Evolutionary conservation across 2,888 invertebrate species (phyloP).

Genomic region (Philopedon plagiatum): DNA sequence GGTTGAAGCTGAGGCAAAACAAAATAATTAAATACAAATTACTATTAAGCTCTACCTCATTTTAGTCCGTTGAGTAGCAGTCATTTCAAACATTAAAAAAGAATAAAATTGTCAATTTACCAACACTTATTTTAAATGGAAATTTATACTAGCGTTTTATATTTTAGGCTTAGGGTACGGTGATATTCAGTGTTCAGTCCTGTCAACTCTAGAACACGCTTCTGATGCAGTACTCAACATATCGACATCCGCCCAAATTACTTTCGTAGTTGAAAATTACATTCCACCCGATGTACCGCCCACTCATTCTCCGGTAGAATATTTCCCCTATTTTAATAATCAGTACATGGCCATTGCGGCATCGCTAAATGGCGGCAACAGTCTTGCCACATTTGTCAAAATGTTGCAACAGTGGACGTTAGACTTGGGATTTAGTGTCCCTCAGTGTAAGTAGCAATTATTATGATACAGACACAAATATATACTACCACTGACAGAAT

Average conservation of each 20-base stretch:
- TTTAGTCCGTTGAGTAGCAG: too few relatives aligned
- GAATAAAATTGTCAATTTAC: too few relatives aligned
- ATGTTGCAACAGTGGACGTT: conserved; percentile 86
- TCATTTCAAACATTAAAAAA: too few relatives aligned
- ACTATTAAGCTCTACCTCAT: too few relatives aligned
- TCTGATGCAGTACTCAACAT: conserved; percentile 85
- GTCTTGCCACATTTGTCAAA: conserved; percentile 84
- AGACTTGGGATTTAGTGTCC: conserved; percentile 82
- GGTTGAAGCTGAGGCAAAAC: too few relatives aligned
- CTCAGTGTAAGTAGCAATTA: conserved; percentile 74
- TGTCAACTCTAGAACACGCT: conserved; percentile 77
- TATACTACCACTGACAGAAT: too few relatives aligned
- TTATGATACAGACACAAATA: too few relatives aligned
- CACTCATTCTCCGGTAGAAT: conserved; percentile 73
- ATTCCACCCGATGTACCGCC: conserved; percentile 63
- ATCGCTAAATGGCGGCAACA: conserved; percentile 88
- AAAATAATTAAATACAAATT: too few relatives aligned
- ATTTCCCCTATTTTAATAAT: conserved; percentile 84
- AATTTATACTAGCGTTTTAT: not conserved
- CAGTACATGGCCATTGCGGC: conserved; percentile 86
- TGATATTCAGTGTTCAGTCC: conserved; percentile 89
- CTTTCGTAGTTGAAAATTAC: conserved; percentile 77
- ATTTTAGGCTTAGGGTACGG: conserved; percentile 79
- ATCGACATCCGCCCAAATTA: conserved; percentile 89
- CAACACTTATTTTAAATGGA: not conserved